Evolutionary conservation across 2,888 invertebrate genomes (phyloP), one percentile per base, ranked within the genome.

Genomic region (Chironomus tentans): DNA sequence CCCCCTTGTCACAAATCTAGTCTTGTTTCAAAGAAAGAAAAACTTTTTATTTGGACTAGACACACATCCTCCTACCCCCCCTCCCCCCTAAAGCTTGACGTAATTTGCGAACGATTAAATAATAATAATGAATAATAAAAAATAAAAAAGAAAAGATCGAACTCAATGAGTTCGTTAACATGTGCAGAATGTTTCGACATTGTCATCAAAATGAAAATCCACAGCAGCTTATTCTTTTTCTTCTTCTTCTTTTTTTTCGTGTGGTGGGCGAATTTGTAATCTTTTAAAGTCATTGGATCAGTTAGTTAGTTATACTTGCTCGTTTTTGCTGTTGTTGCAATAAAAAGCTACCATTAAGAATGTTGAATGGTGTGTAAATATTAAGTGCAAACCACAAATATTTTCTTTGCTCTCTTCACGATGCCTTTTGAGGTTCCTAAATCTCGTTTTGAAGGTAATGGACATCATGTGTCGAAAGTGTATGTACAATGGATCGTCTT

Each of bases 191-290:
- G 56, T 65, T 18, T 65, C 24, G 65, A 24, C 65, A 65, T 65
- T 65, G 65, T 65, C 65, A 65, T 56, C 56, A 56, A 56, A 56
- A 56, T 56, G n/a, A 18, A 56, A 56, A 56, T 56, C 15, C 56
- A 38, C 38, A 38, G 56, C 56, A 56, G 56, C 56, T 50, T 50
- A 38, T 38, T 38, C 38, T 38, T 56, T 56, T 56, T 18, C 5
- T 15, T 50, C 4, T 50, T 50, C 13, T 13, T 50, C 1, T 50
- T 50, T 15, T 6, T 5, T 56, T 56, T 56, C 15, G 56, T 18
- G 56, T 56, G 56, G 65, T 65, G 65, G 65, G 65, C 65, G 65
- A 65, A 65, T 65, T 65, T 65, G 65, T 65, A 65, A 65, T 65
- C 65, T 65, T 65, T 21, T 13, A 24, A 24, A 65, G 65, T 65